phyloP scores from a whole-genome alignment of 2,113 vertebrate species.

The Etheostoma cragini region DNA sequence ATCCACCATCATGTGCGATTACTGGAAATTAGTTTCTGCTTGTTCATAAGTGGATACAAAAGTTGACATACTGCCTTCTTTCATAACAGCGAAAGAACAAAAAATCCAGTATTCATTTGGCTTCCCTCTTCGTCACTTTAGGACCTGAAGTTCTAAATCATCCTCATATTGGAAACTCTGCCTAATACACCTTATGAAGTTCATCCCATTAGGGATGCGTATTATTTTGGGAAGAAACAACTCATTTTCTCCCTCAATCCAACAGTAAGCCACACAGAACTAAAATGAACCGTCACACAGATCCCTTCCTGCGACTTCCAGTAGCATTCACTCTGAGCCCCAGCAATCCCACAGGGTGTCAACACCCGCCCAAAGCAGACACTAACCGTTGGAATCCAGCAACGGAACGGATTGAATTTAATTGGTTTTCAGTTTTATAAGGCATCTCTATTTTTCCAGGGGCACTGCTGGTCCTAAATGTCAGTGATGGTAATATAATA shows the following conservation, averaged over 20 bases:
- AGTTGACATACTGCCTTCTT: background rate
- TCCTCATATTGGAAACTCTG: background rate
- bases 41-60: background rate
- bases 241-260: background rate
- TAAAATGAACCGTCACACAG: background rate
- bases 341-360: constrained; percentile 44
- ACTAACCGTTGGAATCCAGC: constrained; percentile 60
- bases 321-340: constrained; percentile 45
- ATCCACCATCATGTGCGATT: background rate
- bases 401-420: constrained; percentile 68
- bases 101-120: background rate
- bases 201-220: background rate
- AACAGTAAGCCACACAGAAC: background rate
- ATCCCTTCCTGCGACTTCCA: constrained; percentile 23
- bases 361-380: constrained; percentile 45
- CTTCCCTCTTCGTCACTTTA: background rate
- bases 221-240: background rate
- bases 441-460: constrained; percentile 61
- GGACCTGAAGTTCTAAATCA: background rate
- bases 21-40: background rate
- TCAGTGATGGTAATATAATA: constrained; percentile 62
- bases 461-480: constrained; percentile 55
- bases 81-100: background rate
- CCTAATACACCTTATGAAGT: background rate
- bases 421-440: constrained; percentile 70